Evolutionary conservation across 2,113 vertebrate genomes (phyloP).

Genomic region (Climacteris rufus): DNA sequence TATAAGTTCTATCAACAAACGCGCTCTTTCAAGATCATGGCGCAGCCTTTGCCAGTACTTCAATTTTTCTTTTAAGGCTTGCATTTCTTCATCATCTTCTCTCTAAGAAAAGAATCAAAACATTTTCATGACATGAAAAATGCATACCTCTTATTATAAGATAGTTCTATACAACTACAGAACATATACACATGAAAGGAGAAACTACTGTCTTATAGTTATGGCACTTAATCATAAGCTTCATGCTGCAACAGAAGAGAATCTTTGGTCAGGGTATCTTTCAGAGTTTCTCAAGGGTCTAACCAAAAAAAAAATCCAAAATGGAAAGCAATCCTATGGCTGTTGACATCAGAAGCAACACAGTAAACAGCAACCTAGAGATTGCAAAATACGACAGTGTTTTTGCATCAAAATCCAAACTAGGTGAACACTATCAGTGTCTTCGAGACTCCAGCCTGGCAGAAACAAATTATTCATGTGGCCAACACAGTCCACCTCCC

Average conservation of each 20-base stretch:
- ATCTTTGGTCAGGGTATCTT: not conserved
- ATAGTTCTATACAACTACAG: not conserved
- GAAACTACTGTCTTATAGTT: not conserved
- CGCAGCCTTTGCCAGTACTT: conserved; percentile 95
- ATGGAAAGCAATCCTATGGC: not conserved
- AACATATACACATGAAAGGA: not conserved
- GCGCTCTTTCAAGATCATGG: conserved; percentile 91
- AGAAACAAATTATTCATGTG: not conserved
- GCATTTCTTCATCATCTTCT: conserved; percentile 88
- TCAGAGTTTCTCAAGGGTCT: not conserved
- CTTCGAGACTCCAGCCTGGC: not conserved
- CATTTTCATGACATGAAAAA: not conserved
- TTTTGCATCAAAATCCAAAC: not conserved
- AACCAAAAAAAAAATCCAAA: not conserved
- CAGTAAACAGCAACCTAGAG: not conserved
- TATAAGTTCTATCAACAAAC: conserved; percentile 92
- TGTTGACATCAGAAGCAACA: not conserved
- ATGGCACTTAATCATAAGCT: not conserved
- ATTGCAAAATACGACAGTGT: not conserved
- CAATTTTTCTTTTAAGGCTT: conserved; percentile 90
- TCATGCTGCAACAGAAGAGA: not conserved
- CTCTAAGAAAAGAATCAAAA: conserved; percentile 58
- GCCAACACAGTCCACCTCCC: not conserved
- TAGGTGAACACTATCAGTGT: not conserved
- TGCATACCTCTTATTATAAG: not conserved